phyloP scores from a whole-genome alignment of 1,140 invertebrate species.

The Meloidogyne floridensis region DNA sequence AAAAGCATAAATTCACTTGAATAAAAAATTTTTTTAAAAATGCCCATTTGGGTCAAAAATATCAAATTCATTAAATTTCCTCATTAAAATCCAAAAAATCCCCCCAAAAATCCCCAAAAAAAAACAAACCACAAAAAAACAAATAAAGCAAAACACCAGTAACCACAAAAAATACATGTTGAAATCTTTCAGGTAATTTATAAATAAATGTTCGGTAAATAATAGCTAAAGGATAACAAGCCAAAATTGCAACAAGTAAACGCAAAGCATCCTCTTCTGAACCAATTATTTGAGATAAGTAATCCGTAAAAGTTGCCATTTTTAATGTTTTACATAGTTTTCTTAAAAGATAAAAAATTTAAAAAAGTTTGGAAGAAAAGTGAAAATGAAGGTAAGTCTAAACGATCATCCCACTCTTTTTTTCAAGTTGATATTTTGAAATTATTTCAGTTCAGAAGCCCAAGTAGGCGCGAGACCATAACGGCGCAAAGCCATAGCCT shows the following conservation, averaged over 20 bases:
- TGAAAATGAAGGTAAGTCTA: too few relatives aligned
- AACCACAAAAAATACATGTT: conserved; percentile 46
- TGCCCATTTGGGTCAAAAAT: too few relatives aligned
- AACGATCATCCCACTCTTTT: too few relatives aligned
- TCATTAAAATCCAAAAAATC: too few relatives aligned
- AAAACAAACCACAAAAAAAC: conserved; percentile 54
- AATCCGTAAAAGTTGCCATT: not conserved
- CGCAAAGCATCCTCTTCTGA: conserved; percentile 52
- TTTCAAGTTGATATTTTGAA: too few relatives aligned
- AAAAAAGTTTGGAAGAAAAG: not conserved
- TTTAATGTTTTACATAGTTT: not conserved
- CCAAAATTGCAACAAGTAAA: conserved; percentile 47
- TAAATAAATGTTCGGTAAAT: conserved; percentile 53
- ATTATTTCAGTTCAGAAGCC: too few relatives aligned
- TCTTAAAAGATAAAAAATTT: not conserved
- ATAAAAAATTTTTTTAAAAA: too few relatives aligned
- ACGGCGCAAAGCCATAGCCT: too few relatives aligned
- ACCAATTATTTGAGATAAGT: not conserved
- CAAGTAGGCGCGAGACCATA: too few relatives aligned
- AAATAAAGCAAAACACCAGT: conserved; percentile 45
- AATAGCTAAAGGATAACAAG: conserved; percentile 47
- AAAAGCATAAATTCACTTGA: too few relatives aligned
- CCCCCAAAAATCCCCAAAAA: too few relatives aligned
- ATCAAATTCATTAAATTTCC: too few relatives aligned
- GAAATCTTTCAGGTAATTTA: conserved; percentile 40